Conservation (phyloP, 1,140 invertebrate genomes). For the Bacillus rossius region DNA sequence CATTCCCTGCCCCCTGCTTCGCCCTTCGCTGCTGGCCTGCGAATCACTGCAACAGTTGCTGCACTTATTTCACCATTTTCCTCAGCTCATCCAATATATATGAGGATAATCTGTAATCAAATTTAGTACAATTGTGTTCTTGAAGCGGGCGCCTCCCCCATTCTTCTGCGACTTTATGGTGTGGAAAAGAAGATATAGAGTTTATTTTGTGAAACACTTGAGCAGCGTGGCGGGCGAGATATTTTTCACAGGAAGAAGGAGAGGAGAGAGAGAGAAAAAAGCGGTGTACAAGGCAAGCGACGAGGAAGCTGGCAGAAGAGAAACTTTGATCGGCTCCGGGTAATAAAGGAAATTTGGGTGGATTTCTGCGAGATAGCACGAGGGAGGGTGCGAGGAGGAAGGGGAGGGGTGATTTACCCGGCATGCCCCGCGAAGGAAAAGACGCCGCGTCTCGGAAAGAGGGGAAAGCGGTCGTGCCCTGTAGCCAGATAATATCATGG, state of each 20-base stretch:
- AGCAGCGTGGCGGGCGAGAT: slow-evolving; percentile 3
- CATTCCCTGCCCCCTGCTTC: no score
- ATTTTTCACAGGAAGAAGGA: neutral
- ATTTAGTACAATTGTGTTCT: slow-evolving; percentile 37
- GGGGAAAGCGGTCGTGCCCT: no score
- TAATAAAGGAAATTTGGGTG: slow-evolving; percentile 29
- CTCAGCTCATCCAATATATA: slow-evolving; percentile 31
- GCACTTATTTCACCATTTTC: slow-evolving; percentile 24
- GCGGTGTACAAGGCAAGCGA: slow-evolving; percentile 21
- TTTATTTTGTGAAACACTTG: slow-evolving; percentile 36
- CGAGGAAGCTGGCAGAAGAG: slow-evolving; percentile 5
- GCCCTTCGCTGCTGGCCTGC: no score
- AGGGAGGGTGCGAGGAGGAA: neutral
- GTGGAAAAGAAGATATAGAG: slow-evolving; percentile 37
- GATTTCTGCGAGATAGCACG: slow-evolving; percentile 13
- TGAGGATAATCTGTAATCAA: slow-evolving; percentile 37
- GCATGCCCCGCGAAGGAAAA: no score
- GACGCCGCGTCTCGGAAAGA: neutral
- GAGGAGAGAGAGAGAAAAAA: slow-evolving; percentile 33
- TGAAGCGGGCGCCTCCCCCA: slow-evolving; percentile 18
- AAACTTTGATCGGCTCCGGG: slow-evolving; percentile 33
- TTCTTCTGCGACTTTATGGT: slow-evolving; percentile 34
- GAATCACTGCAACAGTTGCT: slow-evolving; percentile 20
- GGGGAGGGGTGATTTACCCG: neutral
- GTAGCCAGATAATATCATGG: no score